A percentile compares a stretch with the other conserved stretches of the same genome.
phyloP scores from a whole-genome alignment of 2,888 invertebrate species.

The Rhagophthalmus giganteus region DNA sequence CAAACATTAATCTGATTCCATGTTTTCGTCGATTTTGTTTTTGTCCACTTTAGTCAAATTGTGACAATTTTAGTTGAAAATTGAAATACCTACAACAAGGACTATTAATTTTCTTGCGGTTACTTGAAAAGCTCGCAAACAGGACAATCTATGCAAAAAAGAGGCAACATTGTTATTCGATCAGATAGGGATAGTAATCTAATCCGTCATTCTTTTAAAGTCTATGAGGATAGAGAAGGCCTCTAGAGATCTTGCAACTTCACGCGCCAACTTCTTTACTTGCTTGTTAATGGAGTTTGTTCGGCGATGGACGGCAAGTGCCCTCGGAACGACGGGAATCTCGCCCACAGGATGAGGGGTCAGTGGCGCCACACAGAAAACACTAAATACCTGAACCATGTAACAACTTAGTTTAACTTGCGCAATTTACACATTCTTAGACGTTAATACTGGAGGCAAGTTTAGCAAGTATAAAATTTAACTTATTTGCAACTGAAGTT shows the following conservation, averaged over 20 bases:
- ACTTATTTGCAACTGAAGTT: conserved; percentile 8
- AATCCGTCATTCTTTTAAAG: conserved; percentile 22
- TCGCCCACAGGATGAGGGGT: conserved; percentile 37
- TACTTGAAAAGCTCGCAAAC: too few relatives aligned
- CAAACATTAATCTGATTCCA: conserved; percentile 2
- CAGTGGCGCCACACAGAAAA: conserved; percentile 35
- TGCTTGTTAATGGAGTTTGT: conserved; percentile 48
- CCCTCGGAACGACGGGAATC: conserved; percentile 42
- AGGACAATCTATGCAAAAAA: too few relatives aligned
- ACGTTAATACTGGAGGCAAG: conserved; percentile 7
- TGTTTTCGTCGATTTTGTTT: too few relatives aligned
- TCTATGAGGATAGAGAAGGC: conserved; percentile 20
- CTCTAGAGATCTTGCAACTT: conserved; percentile 41
- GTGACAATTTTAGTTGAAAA: too few relatives aligned
- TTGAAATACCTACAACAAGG: too few relatives aligned
- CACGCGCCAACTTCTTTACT: conserved; percentile 43
- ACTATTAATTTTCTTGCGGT: too few relatives aligned
- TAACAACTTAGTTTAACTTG: conserved; percentile 31
- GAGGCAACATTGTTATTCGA: background rate
- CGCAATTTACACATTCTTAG: conserved; percentile 25
- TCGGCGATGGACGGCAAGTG: conserved; percentile 41
- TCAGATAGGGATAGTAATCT: conserved; percentile 21
- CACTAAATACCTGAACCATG: conserved; percentile 35
- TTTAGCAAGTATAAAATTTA: conserved; percentile 8
- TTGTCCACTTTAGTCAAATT: too few relatives aligned